Evolutionary conservation across 2,797 vertebrate species (phyloP), one percentile per base, ranked within the genome.

Genomic region (Sternarchorhynchus goeldii): DNA sequence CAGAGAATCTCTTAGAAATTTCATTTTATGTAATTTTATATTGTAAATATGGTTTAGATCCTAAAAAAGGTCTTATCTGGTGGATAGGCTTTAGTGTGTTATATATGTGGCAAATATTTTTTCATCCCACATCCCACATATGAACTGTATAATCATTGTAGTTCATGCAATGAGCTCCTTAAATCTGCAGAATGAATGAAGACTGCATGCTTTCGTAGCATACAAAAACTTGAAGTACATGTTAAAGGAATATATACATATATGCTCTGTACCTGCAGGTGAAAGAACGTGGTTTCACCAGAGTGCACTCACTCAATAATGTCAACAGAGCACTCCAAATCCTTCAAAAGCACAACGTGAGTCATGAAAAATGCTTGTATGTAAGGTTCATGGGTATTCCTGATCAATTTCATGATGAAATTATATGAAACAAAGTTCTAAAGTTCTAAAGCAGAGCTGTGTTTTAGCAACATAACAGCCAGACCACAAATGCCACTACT

Each of bases 301-400:
- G 95, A 78, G 97, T 99, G 89, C 97, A 99, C 88, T 95, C 96
- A 63, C 92, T 99, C 88, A 99, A 98, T 91, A 99, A 99, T 94
- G 96, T 99, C 91, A 99, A 99, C 93, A 95, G 96, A 79, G 97
- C 96, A 85, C 93, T 99, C 85, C 94, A 94, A 80, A 89, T 99
- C 89, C 89, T 99, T 89, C 96, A 95, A 92, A 98, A 97, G 92
- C 97, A 96, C 90, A 97, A 98, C 82, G 97, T 99, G 91, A 96
- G 97, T 96, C 39, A 25, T 65, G 31, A 6, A 64, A 72, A 67
- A 39, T 16, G 29, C 25, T 36, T 31, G 1, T 25, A 25, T 50
- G 18, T 53, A 8, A 31, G n/a, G 20, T 25, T 31, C 39, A 50
- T 50, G 45, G 45, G 8, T 12, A 0, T 4, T 73, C 20, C 20